Evolutionary conservation across 37 sponge, comb jelly and placozoan genomes (phyloP).

Genomic region (Ephydatia muelleri): DNA sequence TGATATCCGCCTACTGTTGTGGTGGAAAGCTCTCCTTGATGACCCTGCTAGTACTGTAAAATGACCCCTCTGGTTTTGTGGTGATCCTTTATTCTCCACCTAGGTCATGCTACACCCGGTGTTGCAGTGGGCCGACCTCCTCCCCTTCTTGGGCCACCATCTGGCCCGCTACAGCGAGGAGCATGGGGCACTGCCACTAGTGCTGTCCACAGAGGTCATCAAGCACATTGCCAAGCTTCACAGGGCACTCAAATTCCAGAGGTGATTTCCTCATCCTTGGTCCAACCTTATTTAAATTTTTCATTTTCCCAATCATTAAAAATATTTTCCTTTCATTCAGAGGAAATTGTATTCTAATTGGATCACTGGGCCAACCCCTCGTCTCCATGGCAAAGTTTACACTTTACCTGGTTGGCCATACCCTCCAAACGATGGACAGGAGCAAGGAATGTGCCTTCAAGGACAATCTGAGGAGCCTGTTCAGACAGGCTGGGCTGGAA

Average conservation of each 20-base stretch:
- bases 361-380: slow-evolving; percentile 49
- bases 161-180: slow-evolving; percentile 64
- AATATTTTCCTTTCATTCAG: slow-evolving; percentile 12
- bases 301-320: not conserved
- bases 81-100: not conserved
- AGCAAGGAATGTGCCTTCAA: slow-evolving; percentile 28
- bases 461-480: slow-evolving; percentile 59
- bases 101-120: slow-evolving; percentile 43
- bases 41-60: not conserved
- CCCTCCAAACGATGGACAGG: slow-evolving; percentile 44
- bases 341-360: slow-evolving; percentile 62
- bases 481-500: slow-evolving; percentile 83
- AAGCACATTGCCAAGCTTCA: slow-evolving; percentile 58
- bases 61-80: not conserved
- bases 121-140: slow-evolving; percentile 48
- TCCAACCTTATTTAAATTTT: not conserved
- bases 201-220: slow-evolving; percentile 55
- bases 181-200: slow-evolving; percentile 30
- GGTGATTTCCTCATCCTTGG: slow-evolving; percentile 22
- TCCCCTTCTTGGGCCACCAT: slow-evolving; percentile 21
- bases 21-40: not conserved
- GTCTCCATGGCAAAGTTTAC: slow-evolving; percentile 57
- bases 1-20: no score
- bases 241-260: slow-evolving; percentile 65
- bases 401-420: slow-evolving; percentile 76